Evolutionary conservation across 2,797 vertebrate genomes (phyloP).

Genomic region (Austrolebias charrua): DNA sequence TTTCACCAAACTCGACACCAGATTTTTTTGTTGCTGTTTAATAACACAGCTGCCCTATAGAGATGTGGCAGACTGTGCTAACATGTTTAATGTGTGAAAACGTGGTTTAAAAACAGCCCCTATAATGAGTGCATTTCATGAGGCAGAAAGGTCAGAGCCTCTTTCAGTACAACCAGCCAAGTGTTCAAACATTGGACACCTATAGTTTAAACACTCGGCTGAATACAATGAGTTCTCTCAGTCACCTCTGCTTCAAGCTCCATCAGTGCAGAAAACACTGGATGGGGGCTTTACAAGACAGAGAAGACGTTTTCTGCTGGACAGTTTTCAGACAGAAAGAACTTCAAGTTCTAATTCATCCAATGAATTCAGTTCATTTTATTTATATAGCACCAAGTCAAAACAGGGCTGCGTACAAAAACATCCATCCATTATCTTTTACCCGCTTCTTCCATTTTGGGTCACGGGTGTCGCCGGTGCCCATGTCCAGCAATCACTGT

Average conservation of each 20-base stretch:
- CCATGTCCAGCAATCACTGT: no score
- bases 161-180: not conserved
- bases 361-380: no score
- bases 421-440: no score
- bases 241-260: not conserved
- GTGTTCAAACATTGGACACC: not conserved
- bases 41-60: no score
- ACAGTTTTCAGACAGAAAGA: not conserved
- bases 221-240: slow-evolving; percentile 4
- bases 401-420: no score
- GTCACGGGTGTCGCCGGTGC: no score
- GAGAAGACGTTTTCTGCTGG: not conserved
- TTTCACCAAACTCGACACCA: no score
- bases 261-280: not conserved
- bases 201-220: not conserved
- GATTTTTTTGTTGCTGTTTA: no score
- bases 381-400: no score
- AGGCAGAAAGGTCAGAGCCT: not conserved
- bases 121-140: not conserved
- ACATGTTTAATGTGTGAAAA: not conserved
- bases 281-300: not conserved
- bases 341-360: not conserved
- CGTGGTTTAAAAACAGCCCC: not conserved
- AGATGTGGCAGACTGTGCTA: no score
- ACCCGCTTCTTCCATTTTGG: no score